phyloP scores from a whole-genome alignment of 2,113 vertebrate genomes.

The Aspiorhynchus laticeps region DNA sequence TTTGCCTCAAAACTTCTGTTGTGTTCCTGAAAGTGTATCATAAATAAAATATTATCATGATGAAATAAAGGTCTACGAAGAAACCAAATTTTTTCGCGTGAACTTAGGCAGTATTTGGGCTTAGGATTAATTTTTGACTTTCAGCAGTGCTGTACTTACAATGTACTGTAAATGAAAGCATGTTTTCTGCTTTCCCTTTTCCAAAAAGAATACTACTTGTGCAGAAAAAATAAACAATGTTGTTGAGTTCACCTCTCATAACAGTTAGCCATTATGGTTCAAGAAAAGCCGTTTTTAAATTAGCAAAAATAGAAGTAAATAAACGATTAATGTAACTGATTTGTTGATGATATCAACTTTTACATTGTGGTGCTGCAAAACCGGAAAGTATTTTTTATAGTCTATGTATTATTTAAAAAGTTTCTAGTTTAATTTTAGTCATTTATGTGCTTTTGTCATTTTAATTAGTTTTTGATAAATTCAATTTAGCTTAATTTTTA shows the following conservation, averaged over 20 bases:
- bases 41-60: slow-evolving; percentile 48
- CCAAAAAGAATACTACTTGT: not conserved
- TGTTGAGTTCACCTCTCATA: not conserved
- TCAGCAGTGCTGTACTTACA: not conserved
- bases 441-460: not conserved
- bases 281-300: not conserved
- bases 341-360: not conserved
- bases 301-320: not conserved
- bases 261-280: not conserved
- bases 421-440: too few relatives aligned
- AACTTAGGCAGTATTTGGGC: not conserved
- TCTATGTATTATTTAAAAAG: not conserved
- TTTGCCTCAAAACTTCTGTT: slow-evolving; percentile 37
- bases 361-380: not conserved
- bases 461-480: not conserved
- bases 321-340: not conserved
- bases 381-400: too few relatives aligned
- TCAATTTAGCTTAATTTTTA: too few relatives aligned
- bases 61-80: slow-evolving; percentile 46
- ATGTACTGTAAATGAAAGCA: too few relatives aligned
- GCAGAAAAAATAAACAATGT: slow-evolving; percentile 6
- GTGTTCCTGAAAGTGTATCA: slow-evolving; percentile 49
- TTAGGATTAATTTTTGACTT: not conserved
- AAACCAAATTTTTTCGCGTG: not conserved
- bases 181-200: slow-evolving; percentile 7